Percentiles rank a stretch among this genome's conserved stretches.
Evolutionary conservation across 2,888 invertebrate species (phyloP).

Genomic region (Acheta domesticus): DNA sequence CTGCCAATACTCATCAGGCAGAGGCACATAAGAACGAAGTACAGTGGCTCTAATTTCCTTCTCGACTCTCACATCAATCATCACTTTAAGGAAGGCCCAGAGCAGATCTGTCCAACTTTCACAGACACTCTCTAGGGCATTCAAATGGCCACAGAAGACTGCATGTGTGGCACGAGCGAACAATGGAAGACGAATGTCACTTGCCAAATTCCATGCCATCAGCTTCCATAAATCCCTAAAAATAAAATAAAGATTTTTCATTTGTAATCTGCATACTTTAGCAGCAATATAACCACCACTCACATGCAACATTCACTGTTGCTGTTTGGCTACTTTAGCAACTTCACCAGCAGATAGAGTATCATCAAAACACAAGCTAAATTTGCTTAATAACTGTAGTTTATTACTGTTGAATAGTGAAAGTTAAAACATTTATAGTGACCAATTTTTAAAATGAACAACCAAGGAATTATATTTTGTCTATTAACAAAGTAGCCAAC

Average conservation of each 20-base stretch:
- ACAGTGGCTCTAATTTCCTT: slow-evolving; percentile 65
- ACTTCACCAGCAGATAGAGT: no score
- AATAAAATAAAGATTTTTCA: slow-evolving; percentile 25
- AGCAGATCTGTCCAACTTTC: slow-evolving; percentile 85
- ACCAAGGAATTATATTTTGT: no score
- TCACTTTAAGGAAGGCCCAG: slow-evolving; percentile 81
- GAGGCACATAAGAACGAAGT: slow-evolving; percentile 52
- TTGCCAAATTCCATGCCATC: slow-evolving; percentile 54
- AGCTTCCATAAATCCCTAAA: slow-evolving; percentile 55
- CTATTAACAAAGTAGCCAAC: no score
- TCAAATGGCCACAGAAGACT: slow-evolving; percentile 77
- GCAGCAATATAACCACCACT: no score
- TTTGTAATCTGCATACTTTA: background rate
- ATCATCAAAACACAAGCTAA: no score
- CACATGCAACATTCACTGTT: no score
- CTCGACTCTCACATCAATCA: slow-evolving; percentile 83
- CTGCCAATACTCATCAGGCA: slow-evolving; percentile 68
- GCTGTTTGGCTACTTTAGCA: no score
- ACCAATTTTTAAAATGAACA: no score
- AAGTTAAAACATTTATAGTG: no score
- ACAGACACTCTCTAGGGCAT: slow-evolving; percentile 70
- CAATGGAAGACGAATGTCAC: slow-evolving; percentile 43
- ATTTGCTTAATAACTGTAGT: no score
- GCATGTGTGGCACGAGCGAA: slow-evolving; percentile 65
- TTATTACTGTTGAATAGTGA: no score